These are phyloP conservation scores for Drosophila nr. perissopoda DNA, from an alignment of 2,888 invertebrate species.

Conservation along the genomic window DNA sequence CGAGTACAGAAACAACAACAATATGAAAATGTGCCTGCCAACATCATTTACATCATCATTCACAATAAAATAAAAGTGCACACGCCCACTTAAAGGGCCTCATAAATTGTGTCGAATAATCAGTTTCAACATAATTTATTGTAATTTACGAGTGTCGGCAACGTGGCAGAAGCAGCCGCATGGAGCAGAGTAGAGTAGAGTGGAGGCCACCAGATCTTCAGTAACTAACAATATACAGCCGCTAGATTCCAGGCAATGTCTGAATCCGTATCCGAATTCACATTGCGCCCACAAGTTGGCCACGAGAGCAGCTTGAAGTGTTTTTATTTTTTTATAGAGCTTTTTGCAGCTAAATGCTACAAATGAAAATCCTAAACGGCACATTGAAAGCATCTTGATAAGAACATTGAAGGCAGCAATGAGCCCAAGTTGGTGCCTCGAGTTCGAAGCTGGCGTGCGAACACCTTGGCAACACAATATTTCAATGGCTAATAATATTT, in stretches of 20 bases:
- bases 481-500: conserved; percentile 74
- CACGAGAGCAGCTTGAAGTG: conserved; percentile 24
- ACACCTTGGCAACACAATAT: conserved; percentile 73
- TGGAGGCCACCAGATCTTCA: conserved; percentile 38
- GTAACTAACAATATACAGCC: conserved; percentile 49
- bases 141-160: conserved; percentile 80
- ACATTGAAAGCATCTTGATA: conserved; percentile 80
- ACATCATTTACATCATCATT: conserved; percentile 81
- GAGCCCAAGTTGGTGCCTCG: conserved; percentile 35
- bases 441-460: conserved; percentile 68
- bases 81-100: conserved; percentile 80
- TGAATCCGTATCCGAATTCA: conserved; percentile 53
- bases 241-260: conserved; percentile 44
- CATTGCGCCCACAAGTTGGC: conserved; percentile 65
- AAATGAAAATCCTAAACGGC: conserved; percentile 81
- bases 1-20: conserved; percentile 38
- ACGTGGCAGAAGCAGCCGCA: conserved; percentile 57
- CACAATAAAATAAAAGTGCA: conserved; percentile 81
- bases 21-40: conserved; percentile 64
- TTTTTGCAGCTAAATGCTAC: conserved; percentile 73
- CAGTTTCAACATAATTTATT: conserved; percentile 81
- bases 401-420: conserved; percentile 53
- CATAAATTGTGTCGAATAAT: conserved; percentile 80
- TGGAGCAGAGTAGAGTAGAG: conserved; percentile 23
- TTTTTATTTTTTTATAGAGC: conserved; percentile 61